Base-by-base conservation (phyloP, 1,140 invertebrate species). In the Plectrocnemia conspersa region DNA sequence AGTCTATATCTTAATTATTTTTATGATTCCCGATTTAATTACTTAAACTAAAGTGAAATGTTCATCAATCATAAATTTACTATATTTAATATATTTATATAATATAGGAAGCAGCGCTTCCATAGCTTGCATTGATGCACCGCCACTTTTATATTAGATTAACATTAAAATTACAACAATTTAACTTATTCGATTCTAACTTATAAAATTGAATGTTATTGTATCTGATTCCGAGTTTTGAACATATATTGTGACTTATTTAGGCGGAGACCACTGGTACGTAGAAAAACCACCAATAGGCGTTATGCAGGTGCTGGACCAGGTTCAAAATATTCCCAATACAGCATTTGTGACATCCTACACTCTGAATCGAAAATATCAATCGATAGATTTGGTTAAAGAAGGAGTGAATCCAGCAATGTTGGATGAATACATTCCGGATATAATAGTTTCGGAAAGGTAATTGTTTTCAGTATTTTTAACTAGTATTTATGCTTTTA, bases 261-360 rank as follows among this genome's bases (percentile, higher is more conserved):
- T 32, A 59, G 59, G 54, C 54, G 69, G 70, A 16, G 61, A 72
- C 64, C 44, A 50, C 40, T 68, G 68, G 62, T 59, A 32, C 40
- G 60, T 70, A 42, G 71, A 73, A 62, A 44, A 59, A 29, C 54
- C 50, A 32, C 70, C 71, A 9, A 5, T 24, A 2, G 67, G 69
- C 36, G 38, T 59, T 32, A 55, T 56, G 15, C 48, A 64, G 19
- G 63, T 62, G 18, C 6, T 11, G 41, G 52, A 58, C 45, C 25
- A 60, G 29, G 56, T 63, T 15, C 65, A 68, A 36, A 66, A 65
- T 42, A 57, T 54, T 2, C 47, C 58, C 35, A 62, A 49, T 16
- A 65, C 62, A 38, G 70, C 68, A 57, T 73, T 73, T 65, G 66
- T 64, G 9, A 72, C 70, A 11, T 73, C 71, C n/a, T 72, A 62